phyloP scores from a whole-genome alignment of 1,140 invertebrate species.

The Neodiprion fabricii region DNA sequence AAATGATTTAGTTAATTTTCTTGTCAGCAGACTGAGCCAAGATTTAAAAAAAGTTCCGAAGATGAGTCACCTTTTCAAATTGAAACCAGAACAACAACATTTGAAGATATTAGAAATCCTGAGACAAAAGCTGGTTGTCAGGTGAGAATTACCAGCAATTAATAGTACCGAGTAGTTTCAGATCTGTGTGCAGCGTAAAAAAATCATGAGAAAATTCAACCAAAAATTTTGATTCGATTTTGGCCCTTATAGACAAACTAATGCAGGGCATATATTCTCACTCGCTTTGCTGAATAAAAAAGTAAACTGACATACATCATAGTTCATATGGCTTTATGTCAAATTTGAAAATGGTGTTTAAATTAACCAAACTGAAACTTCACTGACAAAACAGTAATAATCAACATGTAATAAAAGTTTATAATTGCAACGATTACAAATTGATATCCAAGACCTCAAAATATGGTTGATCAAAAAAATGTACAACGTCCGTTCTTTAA shows the following conservation, averaged over 20 bases:
- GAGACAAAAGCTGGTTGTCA: constrained; percentile 27
- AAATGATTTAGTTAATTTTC: constrained; percentile 28
- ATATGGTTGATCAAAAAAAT: no score
- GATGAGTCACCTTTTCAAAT: constrained; percentile 26
- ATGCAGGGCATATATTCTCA: no score
- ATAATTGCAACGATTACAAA: no score
- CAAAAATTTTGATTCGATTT: constrained; percentile 5
- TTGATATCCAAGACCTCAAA: no score
- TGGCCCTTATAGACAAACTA: neutral
- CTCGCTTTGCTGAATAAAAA: neutral
- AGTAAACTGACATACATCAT: neutral
- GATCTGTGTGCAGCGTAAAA: no score
- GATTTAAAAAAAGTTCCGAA: constrained; percentile 30
- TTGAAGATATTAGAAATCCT: constrained; percentile 31
- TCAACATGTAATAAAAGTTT: no score
- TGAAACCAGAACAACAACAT: constrained; percentile 23
- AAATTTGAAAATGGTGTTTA: neutral
- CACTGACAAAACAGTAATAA: no score
- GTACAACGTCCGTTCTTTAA: no score
- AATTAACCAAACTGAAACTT: no score
- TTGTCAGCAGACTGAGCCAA: constrained; percentile 24
- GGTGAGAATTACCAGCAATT: constrained; percentile 18
- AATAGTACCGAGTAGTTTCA: neutral
- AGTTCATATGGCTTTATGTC: neutral
- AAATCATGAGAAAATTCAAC: neutral